Conservation (phyloP, 2,797 vertebrate genomes). For the Pangasius djambal region DNA sequence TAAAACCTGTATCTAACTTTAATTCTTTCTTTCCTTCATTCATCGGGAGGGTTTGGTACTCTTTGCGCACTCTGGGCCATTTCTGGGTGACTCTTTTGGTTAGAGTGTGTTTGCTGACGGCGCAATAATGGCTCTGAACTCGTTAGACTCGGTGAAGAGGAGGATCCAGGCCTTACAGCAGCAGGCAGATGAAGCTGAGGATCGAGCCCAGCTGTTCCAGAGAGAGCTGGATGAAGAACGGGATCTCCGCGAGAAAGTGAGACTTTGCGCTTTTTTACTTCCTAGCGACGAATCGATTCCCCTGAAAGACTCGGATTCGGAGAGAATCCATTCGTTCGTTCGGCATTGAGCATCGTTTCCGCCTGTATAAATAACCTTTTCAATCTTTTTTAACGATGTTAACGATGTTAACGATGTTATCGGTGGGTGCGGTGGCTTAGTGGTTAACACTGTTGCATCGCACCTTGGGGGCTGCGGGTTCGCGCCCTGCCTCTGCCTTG, state of each 20-base stretch:
- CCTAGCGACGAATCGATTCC: not conserved
- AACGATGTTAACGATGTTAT: not conserved
- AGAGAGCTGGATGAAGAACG: slow-evolving; percentile 84
- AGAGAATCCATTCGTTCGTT: not conserved
- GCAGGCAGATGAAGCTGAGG: slow-evolving; percentile 90
- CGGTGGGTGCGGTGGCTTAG: too few species aligned
- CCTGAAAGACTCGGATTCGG: not conserved
- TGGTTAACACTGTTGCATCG: too few species aligned
- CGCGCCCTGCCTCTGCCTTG: too few species aligned
- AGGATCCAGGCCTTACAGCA: slow-evolving; percentile 90
- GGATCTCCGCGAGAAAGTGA: slow-evolving; percentile 90
- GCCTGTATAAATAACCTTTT: not conserved
- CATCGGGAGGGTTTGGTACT: not conserved
- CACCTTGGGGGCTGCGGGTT: too few species aligned
- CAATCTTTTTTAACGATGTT: not conserved
- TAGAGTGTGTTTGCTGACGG: not conserved
- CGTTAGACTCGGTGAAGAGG: slow-evolving; percentile 87
- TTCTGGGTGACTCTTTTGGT: not conserved
- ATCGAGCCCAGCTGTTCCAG: slow-evolving; percentile 82
- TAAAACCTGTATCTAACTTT: not conserved
- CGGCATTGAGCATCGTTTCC: not conserved
- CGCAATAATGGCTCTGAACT: slow-evolving; percentile 49
- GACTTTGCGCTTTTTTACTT: slow-evolving; percentile 53
- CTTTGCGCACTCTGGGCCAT: not conserved
- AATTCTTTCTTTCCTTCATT: not conserved